Evolutionary conservation across 1,140 invertebrate genomes (phyloP).

Genomic region (Drosophila athabasca): DNA sequence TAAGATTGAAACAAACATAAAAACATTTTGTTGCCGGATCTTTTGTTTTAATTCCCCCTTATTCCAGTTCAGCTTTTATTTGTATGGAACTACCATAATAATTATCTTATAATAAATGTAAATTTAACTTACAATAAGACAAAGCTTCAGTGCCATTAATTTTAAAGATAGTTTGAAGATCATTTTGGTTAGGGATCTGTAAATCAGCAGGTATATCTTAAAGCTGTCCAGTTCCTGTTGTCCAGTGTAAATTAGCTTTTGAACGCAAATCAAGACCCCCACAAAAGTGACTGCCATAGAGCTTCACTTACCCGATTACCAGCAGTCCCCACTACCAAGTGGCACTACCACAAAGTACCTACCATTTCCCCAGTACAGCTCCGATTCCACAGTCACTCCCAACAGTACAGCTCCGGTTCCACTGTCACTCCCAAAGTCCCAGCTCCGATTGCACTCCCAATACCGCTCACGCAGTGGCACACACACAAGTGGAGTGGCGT

Average conservation of each 20-base stretch:
- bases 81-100: no score
- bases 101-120: no score
- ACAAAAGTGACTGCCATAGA: constrained; percentile 17
- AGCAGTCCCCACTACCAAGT: background rate
- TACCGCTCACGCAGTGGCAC: constrained; percentile 6
- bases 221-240: background rate
- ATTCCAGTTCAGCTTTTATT: no score
- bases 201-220: background rate
- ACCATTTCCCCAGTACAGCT: background rate
- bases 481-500: no score
- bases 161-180: background rate
- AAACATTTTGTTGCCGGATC: no score
- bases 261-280: constrained; percentile 12
- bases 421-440: background rate
- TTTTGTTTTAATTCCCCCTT: no score
- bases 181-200: background rate
- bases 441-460: constrained; percentile 4
- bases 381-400: constrained; percentile 3
- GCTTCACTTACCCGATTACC: background rate
- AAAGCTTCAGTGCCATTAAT: no score
- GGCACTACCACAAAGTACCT: no score
- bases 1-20: no score
- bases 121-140: no score
- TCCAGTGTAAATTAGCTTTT: constrained; percentile 11
- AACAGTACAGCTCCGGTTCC: background rate